Conservation (phyloP, 1,140 invertebrate genomes). For the Drosophila miranda region DNA sequence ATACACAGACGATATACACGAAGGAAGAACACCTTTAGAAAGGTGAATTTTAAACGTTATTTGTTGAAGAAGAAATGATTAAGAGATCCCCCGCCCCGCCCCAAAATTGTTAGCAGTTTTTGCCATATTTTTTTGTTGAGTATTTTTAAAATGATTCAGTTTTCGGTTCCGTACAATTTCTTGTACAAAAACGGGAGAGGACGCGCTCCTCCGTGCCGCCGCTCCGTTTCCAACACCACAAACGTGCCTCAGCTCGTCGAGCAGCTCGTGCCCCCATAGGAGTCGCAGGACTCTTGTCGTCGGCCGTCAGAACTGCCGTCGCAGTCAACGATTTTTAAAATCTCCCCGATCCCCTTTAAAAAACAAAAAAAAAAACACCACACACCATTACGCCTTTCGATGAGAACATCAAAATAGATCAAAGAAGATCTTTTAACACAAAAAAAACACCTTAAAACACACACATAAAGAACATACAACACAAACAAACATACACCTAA, state of each 20-base stretch:
- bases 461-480: constrained; percentile 24
- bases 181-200: constrained; percentile 69
- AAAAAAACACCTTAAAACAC: constrained; percentile 1
- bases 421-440: constrained; percentile 20
- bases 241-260: constrained; percentile 79
- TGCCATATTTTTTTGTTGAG: constrained; percentile 44
- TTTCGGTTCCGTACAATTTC: constrained; percentile 74
- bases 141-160: constrained; percentile 46
- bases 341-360: constrained; percentile 33
- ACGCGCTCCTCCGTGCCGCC: constrained; percentile 38
- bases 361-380: constrained; percentile 22
- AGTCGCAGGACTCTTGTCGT: constrained; percentile 16
- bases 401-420: background rate
- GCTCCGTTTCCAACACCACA: constrained; percentile 70
- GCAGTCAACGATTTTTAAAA: constrained; percentile 80
- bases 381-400: constrained; percentile 54
- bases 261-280: constrained; percentile 45
- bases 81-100: constrained; percentile 17
- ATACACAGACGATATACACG: constrained; percentile 59
- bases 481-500: constrained; percentile 34
- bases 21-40: constrained; percentile 42
- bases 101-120: constrained; percentile 55
- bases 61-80: constrained; percentile 39
- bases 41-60: constrained; percentile 54
- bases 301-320: constrained; percentile 58